Conservation (phyloP, 2,113 vertebrate genomes). For the Trachemys scripta region DNA sequence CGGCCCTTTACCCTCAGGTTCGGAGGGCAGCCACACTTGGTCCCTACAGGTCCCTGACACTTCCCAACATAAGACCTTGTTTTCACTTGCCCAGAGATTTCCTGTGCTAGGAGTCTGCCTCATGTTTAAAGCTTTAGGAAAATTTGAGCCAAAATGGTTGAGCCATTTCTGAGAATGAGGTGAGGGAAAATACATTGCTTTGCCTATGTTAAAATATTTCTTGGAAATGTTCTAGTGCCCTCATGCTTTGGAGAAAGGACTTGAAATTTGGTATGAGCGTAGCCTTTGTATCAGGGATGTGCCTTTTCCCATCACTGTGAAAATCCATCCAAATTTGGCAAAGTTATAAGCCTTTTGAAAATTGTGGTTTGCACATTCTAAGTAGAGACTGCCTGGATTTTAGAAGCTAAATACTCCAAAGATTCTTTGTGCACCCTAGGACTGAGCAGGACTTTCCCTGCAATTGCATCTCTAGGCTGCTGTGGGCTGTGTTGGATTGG, state of each 20-base stretch:
- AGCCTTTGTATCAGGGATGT: neutral
- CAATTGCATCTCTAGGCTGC: neutral
- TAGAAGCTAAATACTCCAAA: neutral
- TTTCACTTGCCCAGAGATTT: neutral
- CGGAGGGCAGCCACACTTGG: too few species aligned
- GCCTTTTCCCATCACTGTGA: neutral
- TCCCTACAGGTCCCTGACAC: neutral
- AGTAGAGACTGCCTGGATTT: neutral
- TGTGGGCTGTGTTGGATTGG: neutral
- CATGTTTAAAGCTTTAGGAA: neutral
- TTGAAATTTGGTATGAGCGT: neutral
- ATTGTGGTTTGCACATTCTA: neutral
- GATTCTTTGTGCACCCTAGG: neutral
- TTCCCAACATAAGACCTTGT: neutral
- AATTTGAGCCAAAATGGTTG: neutral
- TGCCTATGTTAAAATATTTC: neutral
- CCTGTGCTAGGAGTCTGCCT: neutral
- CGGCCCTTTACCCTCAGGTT: too few species aligned
- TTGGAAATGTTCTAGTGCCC: neutral
- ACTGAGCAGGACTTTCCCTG: neutral
- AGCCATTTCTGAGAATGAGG: neutral
- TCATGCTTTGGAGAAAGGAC: neutral
- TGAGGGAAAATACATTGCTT: too few species aligned
- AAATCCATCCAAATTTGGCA: neutral
- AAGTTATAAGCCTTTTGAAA: neutral